phyloP scores from a whole-genome alignment of 30 jellyfish, hydroid and myxozoan genomes.

The Chrysaora quinquecirrha region DNA sequence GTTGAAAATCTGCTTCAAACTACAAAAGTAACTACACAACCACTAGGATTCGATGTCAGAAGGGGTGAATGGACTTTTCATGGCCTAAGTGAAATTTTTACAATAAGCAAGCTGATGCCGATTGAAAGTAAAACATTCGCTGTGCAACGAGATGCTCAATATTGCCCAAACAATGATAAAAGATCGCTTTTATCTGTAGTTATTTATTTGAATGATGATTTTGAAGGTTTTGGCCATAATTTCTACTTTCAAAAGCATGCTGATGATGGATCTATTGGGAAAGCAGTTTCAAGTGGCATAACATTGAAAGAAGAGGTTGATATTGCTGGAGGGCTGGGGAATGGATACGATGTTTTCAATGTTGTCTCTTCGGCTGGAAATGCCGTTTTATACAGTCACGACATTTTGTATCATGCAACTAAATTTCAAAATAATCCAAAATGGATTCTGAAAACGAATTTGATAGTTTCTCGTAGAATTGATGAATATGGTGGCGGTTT shows the following conservation, averaged over 20 bases:
- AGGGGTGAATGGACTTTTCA: slow-evolving; percentile 52
- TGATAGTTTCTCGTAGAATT: slow-evolving; percentile 15
- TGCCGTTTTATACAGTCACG: slow-evolving; percentile 56
- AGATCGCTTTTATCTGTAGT: slow-evolving; percentile 52
- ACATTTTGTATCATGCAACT: slow-evolving; percentile 46
- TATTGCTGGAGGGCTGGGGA: slow-evolving; percentile 41
- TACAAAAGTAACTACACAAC: too few relatives aligned
- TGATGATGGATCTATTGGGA: too few relatives aligned
- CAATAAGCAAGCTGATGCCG: slow-evolving; percentile 7
- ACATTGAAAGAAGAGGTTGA: slow-evolving; percentile 44
- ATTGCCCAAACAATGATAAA: slow-evolving; percentile 66
- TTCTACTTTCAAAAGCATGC: slow-evolving; percentile 59
- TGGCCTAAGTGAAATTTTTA: slow-evolving; percentile 30
- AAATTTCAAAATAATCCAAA: slow-evolving; percentile 1
- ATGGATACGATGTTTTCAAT: slow-evolving; percentile 36
- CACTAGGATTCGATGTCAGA: slow-evolving; percentile 59
- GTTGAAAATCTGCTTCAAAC: too few relatives aligned
- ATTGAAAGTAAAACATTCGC: slow-evolving; percentile 5
- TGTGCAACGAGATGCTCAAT: slow-evolving; percentile 55
- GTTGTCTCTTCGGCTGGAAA: slow-evolving; percentile 43
- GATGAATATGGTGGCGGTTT: slow-evolving; percentile 38
- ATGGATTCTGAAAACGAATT: slow-evolving; percentile 39
- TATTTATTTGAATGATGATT: slow-evolving; percentile 63
- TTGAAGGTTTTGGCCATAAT: slow-evolving; percentile 42
- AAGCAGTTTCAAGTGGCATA: slow-evolving; percentile 12